A percentile compares a stretch with the other conserved stretches of the same genome.
Evolutionary conservation across 2,797 vertebrate genomes (phyloP).

Genomic region (Podarcis siculus): DNA sequence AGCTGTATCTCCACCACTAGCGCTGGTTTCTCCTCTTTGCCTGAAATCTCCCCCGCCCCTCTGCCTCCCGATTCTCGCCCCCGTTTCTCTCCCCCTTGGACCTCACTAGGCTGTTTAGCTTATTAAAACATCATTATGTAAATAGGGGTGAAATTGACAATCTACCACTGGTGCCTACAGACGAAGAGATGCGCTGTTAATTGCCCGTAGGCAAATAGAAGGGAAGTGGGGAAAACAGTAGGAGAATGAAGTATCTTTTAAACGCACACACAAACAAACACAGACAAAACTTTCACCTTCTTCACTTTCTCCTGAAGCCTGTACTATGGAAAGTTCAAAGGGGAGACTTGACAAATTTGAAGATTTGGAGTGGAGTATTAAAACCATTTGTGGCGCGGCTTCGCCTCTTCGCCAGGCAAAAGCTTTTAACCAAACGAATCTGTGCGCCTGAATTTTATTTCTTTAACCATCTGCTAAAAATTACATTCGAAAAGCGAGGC

Average conservation of each 20-base stretch:
- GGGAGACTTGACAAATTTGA: background rate
- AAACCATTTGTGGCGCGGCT: background rate
- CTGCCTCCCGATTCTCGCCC: slow-evolving; percentile 16
- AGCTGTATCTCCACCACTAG: background rate
- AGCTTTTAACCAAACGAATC: background rate
- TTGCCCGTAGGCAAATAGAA: slow-evolving; percentile 59
- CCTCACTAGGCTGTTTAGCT: slow-evolving; percentile 44
- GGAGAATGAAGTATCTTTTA: no score
- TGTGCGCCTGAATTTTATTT: background rate
- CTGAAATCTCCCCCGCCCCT: slow-evolving; percentile 3
- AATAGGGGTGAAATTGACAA: slow-evolving; percentile 77
- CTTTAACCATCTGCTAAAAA: background rate
- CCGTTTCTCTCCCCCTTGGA: background rate
- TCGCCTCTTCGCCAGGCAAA: background rate
- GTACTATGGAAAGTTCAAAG: background rate
- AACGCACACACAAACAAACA: background rate
- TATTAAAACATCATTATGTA: slow-evolving; percentile 80
- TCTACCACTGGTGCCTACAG: slow-evolving; percentile 61
- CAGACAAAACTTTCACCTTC: background rate
- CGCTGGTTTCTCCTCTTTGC: background rate
- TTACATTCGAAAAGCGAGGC: background rate
- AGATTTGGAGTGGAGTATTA: background rate
- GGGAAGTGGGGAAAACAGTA: background rate
- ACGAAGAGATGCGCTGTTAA: slow-evolving; percentile 73
- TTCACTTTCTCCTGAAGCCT: background rate